Evolutionary conservation across 2,113 vertebrate species (phyloP), one percentile per base, ranked within the genome.

Genomic region (Pachypanchax playfairii): DNA sequence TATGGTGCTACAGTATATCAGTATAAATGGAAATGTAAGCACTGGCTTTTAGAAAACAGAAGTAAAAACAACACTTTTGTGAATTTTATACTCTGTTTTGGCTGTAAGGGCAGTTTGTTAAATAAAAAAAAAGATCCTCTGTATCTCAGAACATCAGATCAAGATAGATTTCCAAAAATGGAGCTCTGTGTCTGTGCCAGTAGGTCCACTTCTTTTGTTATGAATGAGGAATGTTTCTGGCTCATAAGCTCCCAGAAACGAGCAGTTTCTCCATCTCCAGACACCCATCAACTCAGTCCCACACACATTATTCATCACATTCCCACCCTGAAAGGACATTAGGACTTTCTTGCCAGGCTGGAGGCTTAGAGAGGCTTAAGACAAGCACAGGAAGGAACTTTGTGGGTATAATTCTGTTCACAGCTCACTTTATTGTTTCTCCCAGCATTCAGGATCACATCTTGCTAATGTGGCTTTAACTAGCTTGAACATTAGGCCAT

Each of bases 361-460:
- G 20, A 51, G 62, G 54, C 69, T 80, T 77, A 85, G 36, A 38
- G 24, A 36, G 52, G 76, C 73, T 88, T 86, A 80, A 77, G 73
- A 53, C 43, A 61, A 63, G 57, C 69, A 81, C 76, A 84, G 65
- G 72, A 77, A 54, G 77, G 69, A 65, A 53, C 73, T 71, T 67
- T 61, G 59, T 74, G 56, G 66, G 78, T 85, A 73, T 87, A 86
- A 87, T 88, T 89, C 80, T 82, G 88, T 90, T 90, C 89, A 83
- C 79, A 87, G 78, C 85, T 90, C 56, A 80, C 81, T 79, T 90
- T 78, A 89, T 92, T 90, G 82, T 91, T 92, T 90, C 81, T 63
- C 71, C 79, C 55, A 68, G 43, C 68, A 85, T 90, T 89, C 87
- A 85, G 72, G 86, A 87, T 87, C 73, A 87, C 73, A 85, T 90